Evolutionary conservation across 2,888 invertebrate species (phyloP).

Genomic region (Lobophora halterata): DNA sequence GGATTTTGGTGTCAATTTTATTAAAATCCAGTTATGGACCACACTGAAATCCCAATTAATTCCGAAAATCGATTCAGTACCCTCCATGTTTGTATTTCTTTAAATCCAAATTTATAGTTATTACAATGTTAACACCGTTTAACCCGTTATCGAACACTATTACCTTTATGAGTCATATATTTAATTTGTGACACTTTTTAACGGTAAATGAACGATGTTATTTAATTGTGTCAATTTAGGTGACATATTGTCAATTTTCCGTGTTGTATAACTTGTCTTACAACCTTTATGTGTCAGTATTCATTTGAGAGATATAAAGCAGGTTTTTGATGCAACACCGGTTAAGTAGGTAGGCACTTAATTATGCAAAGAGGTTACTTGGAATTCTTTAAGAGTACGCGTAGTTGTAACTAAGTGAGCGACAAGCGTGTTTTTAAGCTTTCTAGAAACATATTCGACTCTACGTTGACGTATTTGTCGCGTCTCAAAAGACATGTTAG

Average conservation of each 20-base stretch:
- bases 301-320: slow-evolving; percentile 17
- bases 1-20: too few species aligned
- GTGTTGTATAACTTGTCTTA: slow-evolving; percentile 8
- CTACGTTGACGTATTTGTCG: too few species aligned
- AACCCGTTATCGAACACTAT: slow-evolving; percentile 26
- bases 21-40: slow-evolving; percentile 7
- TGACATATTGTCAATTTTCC: slow-evolving; percentile 6
- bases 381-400: too few species aligned
- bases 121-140: slow-evolving; percentile 27
- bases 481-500: too few species aligned
- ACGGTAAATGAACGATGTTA: slow-evolving; percentile 9
- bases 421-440: too few species aligned
- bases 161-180: too few species aligned
- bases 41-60: slow-evolving; percentile 34
- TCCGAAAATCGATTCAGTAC: slow-evolving; percentile 34
- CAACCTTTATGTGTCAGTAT: slow-evolving; percentile 5
- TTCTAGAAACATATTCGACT: too few species aligned
- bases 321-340: slow-evolving; percentile 4
- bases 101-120: slow-evolving; percentile 27
- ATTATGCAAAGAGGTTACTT: slow-evolving; percentile 8
- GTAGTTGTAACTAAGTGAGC: too few species aligned
- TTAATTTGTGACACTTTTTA: slow-evolving; percentile 23
- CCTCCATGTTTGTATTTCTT: slow-evolving; percentile 22
- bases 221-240: slow-evolving; percentile 8
- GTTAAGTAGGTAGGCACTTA: not conserved